Evolutionary conservation across 2,797 vertebrate species (phyloP), one percentile per base, ranked within the genome.

Genomic region (Odontamblyopus lacepedii): DNA sequence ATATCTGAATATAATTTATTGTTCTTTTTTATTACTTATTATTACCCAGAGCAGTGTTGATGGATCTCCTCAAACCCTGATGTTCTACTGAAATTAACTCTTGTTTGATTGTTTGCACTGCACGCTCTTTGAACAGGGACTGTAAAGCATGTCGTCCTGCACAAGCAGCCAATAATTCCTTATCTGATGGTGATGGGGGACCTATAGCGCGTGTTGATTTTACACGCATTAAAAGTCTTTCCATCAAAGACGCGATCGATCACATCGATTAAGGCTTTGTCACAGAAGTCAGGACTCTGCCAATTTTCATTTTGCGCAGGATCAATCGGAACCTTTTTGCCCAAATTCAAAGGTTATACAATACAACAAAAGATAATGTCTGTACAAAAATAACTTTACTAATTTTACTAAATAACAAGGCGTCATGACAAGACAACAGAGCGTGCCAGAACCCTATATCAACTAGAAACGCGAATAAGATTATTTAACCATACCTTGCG

Each of bases 231-330:
- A 8, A 56, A 63, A 75, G 70, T 70, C 70, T 38, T 70, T 57
- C 62, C 55, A 51, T 76, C 15, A 6, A 63, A 69, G 38, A 11
- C 35, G 44, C 8, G 4, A 35, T 88, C 77, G 50, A 87, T 89
- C 35, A 71, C 70, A 84, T 87, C n/a, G 68, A 91, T 83, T 64
- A 70, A n/a, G 3, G 26, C 48, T 83, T 63, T 78, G 70, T 56
- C 81, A 75, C 63, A 71, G 30, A 50, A 71, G 70, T 53, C 23
- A 29, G 1, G 50, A 67, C 56, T 73, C 15, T 57, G 75, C 19
- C 70, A 71, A 68, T 77, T 70, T 72, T 30, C 51, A 38, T 73
- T 79, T 73, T 55, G 51, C 76, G 81, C 44, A 56, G 35, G 72
- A 72, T 86, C 70, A 71, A 44, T 29, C 70, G 2, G 29, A 66